A percentile compares a stretch with the other conserved stretches of the same genome.
Conservation (phyloP, 1,140 invertebrate species). For the Psilanteris sp. region DNA sequence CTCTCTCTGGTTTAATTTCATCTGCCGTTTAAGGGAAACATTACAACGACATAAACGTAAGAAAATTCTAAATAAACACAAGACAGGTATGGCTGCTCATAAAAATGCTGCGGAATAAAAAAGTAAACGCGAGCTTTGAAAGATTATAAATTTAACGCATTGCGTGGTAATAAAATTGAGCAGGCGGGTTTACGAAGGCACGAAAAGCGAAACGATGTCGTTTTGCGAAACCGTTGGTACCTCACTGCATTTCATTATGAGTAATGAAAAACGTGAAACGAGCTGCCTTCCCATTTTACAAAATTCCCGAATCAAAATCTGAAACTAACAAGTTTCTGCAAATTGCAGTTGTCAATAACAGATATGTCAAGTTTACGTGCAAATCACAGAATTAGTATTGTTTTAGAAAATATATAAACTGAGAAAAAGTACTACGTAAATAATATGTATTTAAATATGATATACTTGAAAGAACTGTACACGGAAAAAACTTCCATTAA, state of each 20-base stretch:
- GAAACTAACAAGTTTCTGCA: neutral
- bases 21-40: constrained; percentile 2
- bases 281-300: constrained; percentile 28
- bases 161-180: constrained; percentile 38
- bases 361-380: too few species aligned
- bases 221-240: constrained; percentile 23
- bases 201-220: constrained; percentile 58
- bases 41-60: constrained; percentile 15
- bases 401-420: too few species aligned
- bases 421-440: too few species aligned
- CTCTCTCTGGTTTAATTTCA: constrained; percentile 11
- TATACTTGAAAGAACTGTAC: too few species aligned
- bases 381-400: too few species aligned
- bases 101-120: constrained; percentile 28
- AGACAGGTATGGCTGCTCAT: constrained; percentile 10
- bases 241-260: constrained; percentile 42
- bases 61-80: constrained; percentile 30
- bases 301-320: constrained; percentile 11
- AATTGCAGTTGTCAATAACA: too few species aligned
- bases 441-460: too few species aligned
- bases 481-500: too few species aligned
- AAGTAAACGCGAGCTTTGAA: constrained; percentile 28
- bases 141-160: constrained; percentile 56
- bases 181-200: constrained; percentile 43
- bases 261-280: constrained; percentile 44